phyloP scores from a whole-genome alignment of 37 sponge, comb jelly and placozoan species.

The Bolinopsis microptera region DNA sequence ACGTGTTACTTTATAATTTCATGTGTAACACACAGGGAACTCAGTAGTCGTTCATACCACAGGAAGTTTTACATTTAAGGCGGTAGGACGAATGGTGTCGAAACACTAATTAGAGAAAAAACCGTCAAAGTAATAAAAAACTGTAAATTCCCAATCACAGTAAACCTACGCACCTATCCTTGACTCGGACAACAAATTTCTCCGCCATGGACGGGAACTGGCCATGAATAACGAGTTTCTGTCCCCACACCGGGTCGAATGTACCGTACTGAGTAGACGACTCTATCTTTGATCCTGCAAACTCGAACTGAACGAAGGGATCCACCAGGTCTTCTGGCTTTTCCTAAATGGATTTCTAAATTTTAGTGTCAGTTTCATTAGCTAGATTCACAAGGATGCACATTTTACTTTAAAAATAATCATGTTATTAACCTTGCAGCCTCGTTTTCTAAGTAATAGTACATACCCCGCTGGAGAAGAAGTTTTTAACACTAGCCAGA shows the following conservation, averaged over 20 bases:
- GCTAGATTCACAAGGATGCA: too few relatives aligned
- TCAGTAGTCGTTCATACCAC: too few relatives aligned
- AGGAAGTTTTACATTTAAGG: too few relatives aligned
- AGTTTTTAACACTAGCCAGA: not conserved
- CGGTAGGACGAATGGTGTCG: too few relatives aligned
- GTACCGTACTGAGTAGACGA: conserved; percentile 30
- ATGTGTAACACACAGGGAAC: too few relatives aligned
- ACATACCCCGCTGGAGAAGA: conserved; percentile 58
- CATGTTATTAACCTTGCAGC: too few relatives aligned
- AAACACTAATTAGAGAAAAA: too few relatives aligned
- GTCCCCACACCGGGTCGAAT: conserved; percentile 39
- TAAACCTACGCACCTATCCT: conserved; percentile 53
- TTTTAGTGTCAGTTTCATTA: not conserved
- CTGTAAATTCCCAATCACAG: too few relatives aligned
- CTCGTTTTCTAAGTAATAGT: too few relatives aligned
- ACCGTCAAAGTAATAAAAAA: too few relatives aligned
- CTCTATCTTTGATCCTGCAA: conserved; percentile 8
- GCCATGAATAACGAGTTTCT: conserved; percentile 47
- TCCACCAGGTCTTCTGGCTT: conserved; percentile 55
- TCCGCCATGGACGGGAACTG: conserved; percentile 63
- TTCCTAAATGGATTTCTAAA: not conserved
- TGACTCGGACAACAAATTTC: conserved; percentile 54
- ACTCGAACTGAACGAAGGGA: conserved; percentile 30
- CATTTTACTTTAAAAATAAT: too few relatives aligned
- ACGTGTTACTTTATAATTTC: too few relatives aligned